A percentile compares a stretch with the other conserved stretches of the same genome.
Evolutionary conservation across 2,113 vertebrate genomes (phyloP).

Genomic region (Leptosomus discolor): DNA sequence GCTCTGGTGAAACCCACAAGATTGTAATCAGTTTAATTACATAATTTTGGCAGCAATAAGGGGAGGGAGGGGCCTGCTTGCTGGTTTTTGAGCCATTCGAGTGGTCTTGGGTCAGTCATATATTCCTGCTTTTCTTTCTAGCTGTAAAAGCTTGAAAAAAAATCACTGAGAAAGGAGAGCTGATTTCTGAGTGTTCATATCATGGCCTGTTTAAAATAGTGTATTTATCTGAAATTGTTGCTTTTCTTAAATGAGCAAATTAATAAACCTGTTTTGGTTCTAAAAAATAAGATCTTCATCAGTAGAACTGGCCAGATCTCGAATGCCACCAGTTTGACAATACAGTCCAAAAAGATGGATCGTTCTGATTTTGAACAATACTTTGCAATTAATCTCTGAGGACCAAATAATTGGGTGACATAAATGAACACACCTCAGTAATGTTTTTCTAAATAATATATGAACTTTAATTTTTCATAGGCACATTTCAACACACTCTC

Average conservation of each 20-base stretch:
- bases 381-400: background rate
- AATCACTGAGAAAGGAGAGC: background rate
- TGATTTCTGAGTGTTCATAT: background rate
- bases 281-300: background rate
- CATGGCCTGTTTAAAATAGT: background rate
- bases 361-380: background rate
- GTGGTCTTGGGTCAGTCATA: background rate
- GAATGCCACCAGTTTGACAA: background rate
- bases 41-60: background rate
- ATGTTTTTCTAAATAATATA: background rate
- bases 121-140: background rate
- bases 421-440: background rate
- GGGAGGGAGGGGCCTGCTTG: background rate
- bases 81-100: background rate
- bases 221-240: background rate
- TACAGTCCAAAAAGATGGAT: background rate
- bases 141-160: background rate
- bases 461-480: background rate
- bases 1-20: background rate
- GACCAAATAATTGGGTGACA: background rate
- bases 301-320: background rate
- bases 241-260: background rate
- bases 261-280: background rate
- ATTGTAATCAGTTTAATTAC: background rate
- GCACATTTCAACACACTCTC: background rate